Percentiles rank a stretch among this genome's conserved stretches.
Conservation (phyloP, 2,888 invertebrate species). For the Oscheius myriophilus region DNA sequence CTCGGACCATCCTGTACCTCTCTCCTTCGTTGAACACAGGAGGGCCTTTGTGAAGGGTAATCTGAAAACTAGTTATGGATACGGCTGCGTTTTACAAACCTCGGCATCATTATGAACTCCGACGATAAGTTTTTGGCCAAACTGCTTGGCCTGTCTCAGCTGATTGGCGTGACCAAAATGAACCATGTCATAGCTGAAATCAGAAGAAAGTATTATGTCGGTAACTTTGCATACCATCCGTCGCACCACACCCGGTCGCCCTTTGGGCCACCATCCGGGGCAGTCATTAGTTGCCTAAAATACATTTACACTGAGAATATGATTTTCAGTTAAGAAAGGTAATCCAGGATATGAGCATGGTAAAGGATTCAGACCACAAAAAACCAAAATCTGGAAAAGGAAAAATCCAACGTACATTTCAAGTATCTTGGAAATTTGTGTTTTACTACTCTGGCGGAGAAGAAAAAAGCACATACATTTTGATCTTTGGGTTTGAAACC, state of each 20-base stretch:
- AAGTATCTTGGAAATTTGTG: too few relatives aligned
- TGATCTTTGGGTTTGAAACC: too few relatives aligned
- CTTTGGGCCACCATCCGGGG: constrained; percentile 53
- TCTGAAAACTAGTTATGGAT: constrained; percentile 71
- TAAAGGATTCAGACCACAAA: background rate
- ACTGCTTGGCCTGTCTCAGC: constrained; percentile 92
- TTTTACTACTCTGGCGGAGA: too few relatives aligned
- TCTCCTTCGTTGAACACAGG: constrained; percentile 85
- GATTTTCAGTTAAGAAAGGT: too few relatives aligned
- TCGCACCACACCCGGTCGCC: constrained; percentile 67
- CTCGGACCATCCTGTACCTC: constrained; percentile 92
- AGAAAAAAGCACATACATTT: too few relatives aligned
- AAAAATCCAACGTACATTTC: constrained; percentile 1
- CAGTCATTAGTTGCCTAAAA: constrained; percentile 9
- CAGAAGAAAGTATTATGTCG: too few relatives aligned
- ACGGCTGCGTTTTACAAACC: constrained; percentile 12
- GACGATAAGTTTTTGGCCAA: constrained; percentile 87
- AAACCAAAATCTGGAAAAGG: too few relatives aligned
- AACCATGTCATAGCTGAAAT: constrained; percentile 95
- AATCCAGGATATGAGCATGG: background rate
- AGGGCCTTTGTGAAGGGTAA: constrained; percentile 94
- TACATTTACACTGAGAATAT: too few relatives aligned
- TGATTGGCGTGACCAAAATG: constrained; percentile 99
- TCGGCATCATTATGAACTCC: constrained; percentile 91
- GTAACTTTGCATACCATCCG: constrained; percentile 57